Percentiles rank a stretch among this genome's conserved stretches.
phyloP scores from a whole-genome alignment of 2,888 invertebrate species.

The Nomada goodeniana region DNA sequence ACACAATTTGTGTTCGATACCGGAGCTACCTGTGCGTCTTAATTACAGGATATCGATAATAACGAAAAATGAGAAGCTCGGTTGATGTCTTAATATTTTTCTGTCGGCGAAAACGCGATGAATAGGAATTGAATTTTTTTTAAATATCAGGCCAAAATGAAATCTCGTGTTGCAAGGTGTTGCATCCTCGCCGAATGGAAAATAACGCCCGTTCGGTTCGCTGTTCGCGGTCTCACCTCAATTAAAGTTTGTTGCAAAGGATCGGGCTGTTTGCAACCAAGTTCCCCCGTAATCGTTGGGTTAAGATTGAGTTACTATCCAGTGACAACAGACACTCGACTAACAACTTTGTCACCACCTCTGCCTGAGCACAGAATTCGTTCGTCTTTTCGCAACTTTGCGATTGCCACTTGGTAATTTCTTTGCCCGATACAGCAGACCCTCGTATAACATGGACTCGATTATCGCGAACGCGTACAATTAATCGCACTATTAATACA shows the following conservation, averaged over 20 bases:
- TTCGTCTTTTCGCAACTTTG: background rate
- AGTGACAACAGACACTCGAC: conserved; percentile 20
- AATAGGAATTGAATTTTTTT: background rate
- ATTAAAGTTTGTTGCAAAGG: conserved; percentile 34
- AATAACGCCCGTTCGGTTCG: conserved; percentile 19
- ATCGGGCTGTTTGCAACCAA: conserved; percentile 34
- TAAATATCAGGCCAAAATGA: background rate
- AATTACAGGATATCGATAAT: no score
- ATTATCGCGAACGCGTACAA: no score
- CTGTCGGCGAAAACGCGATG: no score
- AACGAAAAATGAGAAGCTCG: no score
- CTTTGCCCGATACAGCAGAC: no score
- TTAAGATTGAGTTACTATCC: conserved; percentile 31
- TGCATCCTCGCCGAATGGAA: conserved; percentile 9
- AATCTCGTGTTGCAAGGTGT: conserved; percentile 8
- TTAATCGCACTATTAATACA: no score
- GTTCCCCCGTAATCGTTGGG: conserved; percentile 31
- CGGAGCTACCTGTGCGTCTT: no score
- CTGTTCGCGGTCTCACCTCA: conserved; percentile 19
- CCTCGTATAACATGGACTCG: no score
- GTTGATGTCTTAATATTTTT: no score
- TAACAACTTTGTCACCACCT: conserved; percentile 27
- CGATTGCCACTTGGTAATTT: no score
- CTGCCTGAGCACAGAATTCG: background rate
- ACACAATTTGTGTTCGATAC: no score